Evolutionary conservation across 2,888 invertebrate genomes (phyloP).

Genomic region (Cordilura impudica): DNA sequence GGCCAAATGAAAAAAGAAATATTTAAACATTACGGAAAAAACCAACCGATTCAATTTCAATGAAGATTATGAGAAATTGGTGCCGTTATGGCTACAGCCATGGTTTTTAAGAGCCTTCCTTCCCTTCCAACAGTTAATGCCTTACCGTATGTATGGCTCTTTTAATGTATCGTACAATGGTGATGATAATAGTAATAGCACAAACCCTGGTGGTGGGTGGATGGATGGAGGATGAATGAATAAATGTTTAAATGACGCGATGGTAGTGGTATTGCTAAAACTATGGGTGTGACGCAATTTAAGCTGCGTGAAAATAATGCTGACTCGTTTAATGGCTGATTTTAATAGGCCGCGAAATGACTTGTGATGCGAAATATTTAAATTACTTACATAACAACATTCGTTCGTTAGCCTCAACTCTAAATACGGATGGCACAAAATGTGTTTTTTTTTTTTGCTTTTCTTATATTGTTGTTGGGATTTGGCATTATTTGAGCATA

Average conservation of each 20-base stretch:
- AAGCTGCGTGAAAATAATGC: constrained; percentile 62
- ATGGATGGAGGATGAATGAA: not conserved
- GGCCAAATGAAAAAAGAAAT: constrained; percentile 43
- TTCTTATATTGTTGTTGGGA: not conserved
- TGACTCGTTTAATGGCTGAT: constrained; percentile 62
- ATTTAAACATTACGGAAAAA: constrained; percentile 49
- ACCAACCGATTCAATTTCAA: constrained; percentile 63
- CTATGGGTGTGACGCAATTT: constrained; percentile 63
- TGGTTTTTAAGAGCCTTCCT: constrained; percentile 57
- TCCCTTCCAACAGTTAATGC: constrained; percentile 52
- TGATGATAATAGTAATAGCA: constrained; percentile 47
- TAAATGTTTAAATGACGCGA: not conserved
- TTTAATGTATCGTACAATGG: constrained; percentile 58
- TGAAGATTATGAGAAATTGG: constrained; percentile 61
- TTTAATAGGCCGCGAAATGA: constrained; percentile 67
- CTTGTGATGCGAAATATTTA: constrained; percentile 63
- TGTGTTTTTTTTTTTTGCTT: not conserved
- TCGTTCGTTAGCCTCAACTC: constrained; percentile 33
- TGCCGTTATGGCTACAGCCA: constrained; percentile 60
- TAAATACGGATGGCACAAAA: not conserved
- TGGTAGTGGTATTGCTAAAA: constrained; percentile 18
- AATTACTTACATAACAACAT: constrained; percentile 60
- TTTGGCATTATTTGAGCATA: constrained; percentile 26
- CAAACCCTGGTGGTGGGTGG: constrained; percentile 1
- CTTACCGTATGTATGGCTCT: constrained; percentile 49